These are phyloP conservation scores for Drosophila willistoni DNA, from an alignment of 1,140 invertebrate genomes.

Conservation along the genomic window DNA sequence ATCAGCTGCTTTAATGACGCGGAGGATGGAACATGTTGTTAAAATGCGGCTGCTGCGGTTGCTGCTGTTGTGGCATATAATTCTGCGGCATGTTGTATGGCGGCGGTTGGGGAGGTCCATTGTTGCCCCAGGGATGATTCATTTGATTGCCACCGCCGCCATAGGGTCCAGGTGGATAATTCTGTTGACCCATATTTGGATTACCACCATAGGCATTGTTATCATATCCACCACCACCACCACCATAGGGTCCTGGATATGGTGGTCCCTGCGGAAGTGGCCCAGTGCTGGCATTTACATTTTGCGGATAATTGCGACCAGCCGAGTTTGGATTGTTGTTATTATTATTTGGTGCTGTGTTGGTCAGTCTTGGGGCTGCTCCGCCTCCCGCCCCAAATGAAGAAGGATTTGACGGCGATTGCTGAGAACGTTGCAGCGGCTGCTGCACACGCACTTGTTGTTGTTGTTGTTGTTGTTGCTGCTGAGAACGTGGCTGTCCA, in stretches of 20 bases:
- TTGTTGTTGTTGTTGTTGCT: constrained; percentile 7
- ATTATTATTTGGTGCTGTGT: not conserved
- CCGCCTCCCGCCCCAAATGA: not conserved
- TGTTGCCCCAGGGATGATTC: constrained; percentile 60
- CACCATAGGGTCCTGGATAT: not conserved
- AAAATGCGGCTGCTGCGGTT: constrained; percentile 38
- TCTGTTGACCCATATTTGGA: constrained; percentile 19
- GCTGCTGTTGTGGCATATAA: constrained; percentile 48
- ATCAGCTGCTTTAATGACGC: constrained; percentile 27
- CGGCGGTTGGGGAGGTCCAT: constrained; percentile 41
- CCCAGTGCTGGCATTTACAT: not conserved
- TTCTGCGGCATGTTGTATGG: constrained; percentile 42
- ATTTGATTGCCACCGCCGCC: constrained; percentile 25
- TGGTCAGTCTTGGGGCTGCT: not conserved
- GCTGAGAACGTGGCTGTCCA: not conserved
- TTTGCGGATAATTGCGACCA: not conserved
- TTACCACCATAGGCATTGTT: constrained; percentile 38
- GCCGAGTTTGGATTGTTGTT: not conserved
- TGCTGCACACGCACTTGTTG: not conserved
- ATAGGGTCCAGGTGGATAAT: constrained; percentile 29
- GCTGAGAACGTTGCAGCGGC: not conserved
- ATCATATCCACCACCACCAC: constrained; percentile 11
- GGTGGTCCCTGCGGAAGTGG: not conserved
- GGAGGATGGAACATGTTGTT: constrained; percentile 57
- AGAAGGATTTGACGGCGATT: not conserved